Conservation (phyloP, 2,113 vertebrate genomes). For the Numida meleagris region DNA sequence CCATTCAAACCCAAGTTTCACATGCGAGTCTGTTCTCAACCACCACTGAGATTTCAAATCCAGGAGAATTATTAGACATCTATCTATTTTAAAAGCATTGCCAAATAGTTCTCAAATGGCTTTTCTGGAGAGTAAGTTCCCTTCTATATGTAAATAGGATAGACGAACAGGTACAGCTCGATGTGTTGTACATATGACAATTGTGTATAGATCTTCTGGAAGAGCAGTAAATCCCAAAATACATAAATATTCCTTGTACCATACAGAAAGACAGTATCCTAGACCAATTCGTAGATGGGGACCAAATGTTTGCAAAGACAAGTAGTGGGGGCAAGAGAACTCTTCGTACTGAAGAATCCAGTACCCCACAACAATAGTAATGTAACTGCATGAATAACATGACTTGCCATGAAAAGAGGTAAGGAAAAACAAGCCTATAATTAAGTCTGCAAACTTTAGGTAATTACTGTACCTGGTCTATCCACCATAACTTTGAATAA, state of each 20-base stretch:
- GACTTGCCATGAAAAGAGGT: background rate
- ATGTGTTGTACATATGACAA: background rate
- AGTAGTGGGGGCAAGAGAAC: background rate
- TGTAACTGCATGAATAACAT: background rate
- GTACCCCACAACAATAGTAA: background rate
- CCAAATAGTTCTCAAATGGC: constrained; percentile 38
- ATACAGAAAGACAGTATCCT: constrained; percentile 36
- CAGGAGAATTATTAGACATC: background rate
- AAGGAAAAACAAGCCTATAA: constrained; percentile 18
- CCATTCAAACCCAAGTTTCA: background rate
- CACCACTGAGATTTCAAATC: background rate
- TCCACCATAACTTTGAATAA: constrained; percentile 72
- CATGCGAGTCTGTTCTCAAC: background rate
- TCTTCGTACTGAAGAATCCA: background rate
- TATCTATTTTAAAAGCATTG: background rate
- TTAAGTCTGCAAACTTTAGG: constrained; percentile 65
- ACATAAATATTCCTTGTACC: constrained; percentile 73
- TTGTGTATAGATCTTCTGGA: constrained; percentile 28
- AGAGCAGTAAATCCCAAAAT: constrained; percentile 52
- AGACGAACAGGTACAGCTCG: constrained; percentile 49
- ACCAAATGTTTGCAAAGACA: constrained; percentile 3
- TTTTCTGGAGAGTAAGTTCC: constrained; percentile 26
- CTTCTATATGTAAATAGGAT: background rate
- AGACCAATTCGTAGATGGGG: constrained; percentile 26
- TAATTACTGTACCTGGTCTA: constrained; percentile 75